Evolutionary conservation across 2,888 invertebrate species (phyloP), one percentile per base, ranked within the genome.

Genomic region (Uloborus plumipes): DNA sequence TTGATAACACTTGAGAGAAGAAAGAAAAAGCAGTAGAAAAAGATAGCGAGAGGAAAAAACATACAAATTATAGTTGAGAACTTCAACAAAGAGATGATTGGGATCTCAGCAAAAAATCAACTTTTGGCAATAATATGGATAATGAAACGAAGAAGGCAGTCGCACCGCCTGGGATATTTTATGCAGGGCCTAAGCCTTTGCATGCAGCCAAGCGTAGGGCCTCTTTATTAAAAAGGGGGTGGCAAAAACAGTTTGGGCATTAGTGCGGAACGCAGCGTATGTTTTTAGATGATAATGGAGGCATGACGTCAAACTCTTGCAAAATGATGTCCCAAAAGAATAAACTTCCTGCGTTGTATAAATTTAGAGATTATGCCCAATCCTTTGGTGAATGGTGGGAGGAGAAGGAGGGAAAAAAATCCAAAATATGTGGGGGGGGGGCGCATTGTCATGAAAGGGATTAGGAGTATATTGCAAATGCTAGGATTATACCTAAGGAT

Each of bases 261-360:
- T 66, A 59, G 65, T 58, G 71, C 78, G 55, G 64, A 78, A 55
- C 65, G 20, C 72, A 39, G 71, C 65, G 76, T 76, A 69, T 78
- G 78, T 78, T 78, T 78, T 65, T 78, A 26, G 71, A 71, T 78
- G 79, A 79, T 79, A 79, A 79, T 79, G 79, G 67, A 67, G 47
- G 66, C 72, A 71, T 72, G 72, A 79, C 79, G 72, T 70, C 79
- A 79, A 73, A 72, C 79, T 72, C 51, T 72, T 72, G 79, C 72
- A 72, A 72, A 79, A 79, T 79, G 72, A 72, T 72, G 72, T 78
- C 79, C 79, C 79, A 66, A 59, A 79, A 79, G 79, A 79, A 79
- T 79, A 65, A 72, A 72, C 66, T 72, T 71, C 61, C 66, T 66
- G 47, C 72, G 67, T 79, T 79, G 66, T 79, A 79, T 79, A 79